Conservation (phyloP, 2,797 vertebrate species). For the Cetoscarus ocellatus region DNA sequence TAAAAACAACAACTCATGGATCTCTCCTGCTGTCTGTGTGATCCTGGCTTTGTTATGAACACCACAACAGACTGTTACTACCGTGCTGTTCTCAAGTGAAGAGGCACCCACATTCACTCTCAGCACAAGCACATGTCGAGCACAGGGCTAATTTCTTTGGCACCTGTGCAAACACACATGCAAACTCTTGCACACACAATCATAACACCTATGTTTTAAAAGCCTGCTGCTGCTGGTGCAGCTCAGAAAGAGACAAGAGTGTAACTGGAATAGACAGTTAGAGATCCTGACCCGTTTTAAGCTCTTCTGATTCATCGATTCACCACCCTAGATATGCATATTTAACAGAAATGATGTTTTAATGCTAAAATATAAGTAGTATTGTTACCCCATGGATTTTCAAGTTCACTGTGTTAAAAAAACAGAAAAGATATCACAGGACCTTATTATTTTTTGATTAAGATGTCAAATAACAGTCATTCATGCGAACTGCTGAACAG, state of each 20-base stretch:
- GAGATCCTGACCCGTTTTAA: slow-evolving; percentile 26
- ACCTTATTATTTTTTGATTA: no score
- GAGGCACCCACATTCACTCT: slow-evolving; percentile 44
- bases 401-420: no score
- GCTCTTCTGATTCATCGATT: no score
- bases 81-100: slow-evolving; percentile 50
- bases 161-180: slow-evolving; percentile 60
- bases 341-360: background rate
- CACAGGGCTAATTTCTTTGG: slow-evolving; percentile 44
- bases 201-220: slow-evolving; percentile 59
- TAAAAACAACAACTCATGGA: slow-evolving; percentile 3
- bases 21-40: slow-evolving; percentile 11
- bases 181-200: slow-evolving; percentile 16
- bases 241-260: slow-evolving; percentile 30
- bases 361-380: background rate
- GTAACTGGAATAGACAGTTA: slow-evolving; percentile 10
- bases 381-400: no score
- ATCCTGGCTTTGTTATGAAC: slow-evolving; percentile 48
- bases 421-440: no score
- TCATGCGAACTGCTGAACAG: no score
- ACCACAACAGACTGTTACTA: slow-evolving; percentile 22
- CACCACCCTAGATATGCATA: no score
- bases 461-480: no score
- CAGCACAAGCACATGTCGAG: slow-evolving; percentile 62
- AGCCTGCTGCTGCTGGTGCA: slow-evolving; percentile 34